Evolutionary conservation across 2,888 invertebrate species (phyloP), one percentile per base, ranked within the genome.

Genomic region (Lycophotia porphyrea): DNA sequence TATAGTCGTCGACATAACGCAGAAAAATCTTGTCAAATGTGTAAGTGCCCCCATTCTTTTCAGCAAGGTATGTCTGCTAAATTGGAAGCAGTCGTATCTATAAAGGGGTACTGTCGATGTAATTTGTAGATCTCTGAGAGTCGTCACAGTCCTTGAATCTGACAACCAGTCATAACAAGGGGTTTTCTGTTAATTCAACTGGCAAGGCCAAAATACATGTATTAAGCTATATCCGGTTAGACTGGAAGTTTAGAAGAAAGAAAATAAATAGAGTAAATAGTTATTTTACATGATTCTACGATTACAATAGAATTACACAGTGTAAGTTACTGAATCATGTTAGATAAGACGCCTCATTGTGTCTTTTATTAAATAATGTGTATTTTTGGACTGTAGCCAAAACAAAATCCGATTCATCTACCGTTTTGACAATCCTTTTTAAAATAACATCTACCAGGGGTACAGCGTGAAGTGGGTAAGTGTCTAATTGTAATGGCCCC

Each of bases 321-420:
- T n/a, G 5, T 58, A 31, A 47, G 31, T 58, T 36, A 76, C n/a
- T 13, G 60, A 39, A 60, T 60, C 13, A 66, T 42, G 18, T 60
- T 60, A 58, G 36, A 47, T 24, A 74, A 42, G 39, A 49, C 11
- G 21, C 5, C 5, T 18, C 34, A 21, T 66, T n/a, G 42, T 60
- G 34, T 42, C 18, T 76, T n/a, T 42, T 49, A 60, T 60, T 52
- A 74, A 76, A 78, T 63, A 65, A 69, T 76, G 39, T 73, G 15
- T 65, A 67, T 52, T 47, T 73, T 84, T 84, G 85, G 78, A 76
- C 52, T n/a, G 44, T 21, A 60, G 76, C 85, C 82, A 84, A 78
- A 71, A 71, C 36, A 36, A 66, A 72, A 71, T 34, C 27, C 47
- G 24, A n/a, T 44, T 67, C 67, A 71, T 55, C 13, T 49, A 24